A percentile compares a stretch with the other conserved stretches of the same genome.
phyloP scores from a whole-genome alignment of 2,888 invertebrate species.

The Megalurothrips usitatus region DNA sequence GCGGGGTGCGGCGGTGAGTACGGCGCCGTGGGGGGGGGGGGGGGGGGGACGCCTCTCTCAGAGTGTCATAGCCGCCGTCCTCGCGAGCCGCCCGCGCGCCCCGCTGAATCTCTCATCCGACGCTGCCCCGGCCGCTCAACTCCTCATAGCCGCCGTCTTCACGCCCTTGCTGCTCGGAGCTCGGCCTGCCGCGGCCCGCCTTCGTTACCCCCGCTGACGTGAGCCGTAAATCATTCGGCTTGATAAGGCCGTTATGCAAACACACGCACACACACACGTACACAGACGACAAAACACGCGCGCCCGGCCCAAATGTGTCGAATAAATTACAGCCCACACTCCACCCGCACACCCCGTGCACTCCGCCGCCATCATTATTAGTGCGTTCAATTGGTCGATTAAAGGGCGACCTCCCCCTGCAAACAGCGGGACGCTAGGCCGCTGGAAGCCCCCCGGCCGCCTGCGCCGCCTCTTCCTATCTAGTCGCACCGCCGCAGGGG shows the following conservation, averaged over 20 bases:
- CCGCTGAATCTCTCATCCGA: too few species aligned
- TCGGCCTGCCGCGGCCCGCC: background rate
- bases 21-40: too few species aligned
- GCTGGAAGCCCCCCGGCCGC: too few species aligned
- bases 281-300: background rate
- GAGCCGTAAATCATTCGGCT: background rate
- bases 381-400: background rate
- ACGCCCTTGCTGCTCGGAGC: background rate
- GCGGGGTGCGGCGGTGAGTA: too few species aligned
- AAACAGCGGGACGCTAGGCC: too few species aligned
- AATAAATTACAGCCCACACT: background rate
- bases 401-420: slow-evolving; percentile 11
- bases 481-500: too few species aligned
- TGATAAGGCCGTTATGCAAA: slow-evolving; percentile 20
- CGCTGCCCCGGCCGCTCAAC: background rate
- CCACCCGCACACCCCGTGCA: background rate
- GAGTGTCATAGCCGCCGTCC: too few species aligned
- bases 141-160: background rate
- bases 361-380: background rate
- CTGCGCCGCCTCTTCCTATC: too few species aligned
- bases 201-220: background rate
- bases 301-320: background rate
- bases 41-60: too few species aligned
- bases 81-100: too few species aligned
- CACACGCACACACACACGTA: background rate